Conservation (phyloP, 1,140 invertebrate genomes). For the Bombus superbus region DNA sequence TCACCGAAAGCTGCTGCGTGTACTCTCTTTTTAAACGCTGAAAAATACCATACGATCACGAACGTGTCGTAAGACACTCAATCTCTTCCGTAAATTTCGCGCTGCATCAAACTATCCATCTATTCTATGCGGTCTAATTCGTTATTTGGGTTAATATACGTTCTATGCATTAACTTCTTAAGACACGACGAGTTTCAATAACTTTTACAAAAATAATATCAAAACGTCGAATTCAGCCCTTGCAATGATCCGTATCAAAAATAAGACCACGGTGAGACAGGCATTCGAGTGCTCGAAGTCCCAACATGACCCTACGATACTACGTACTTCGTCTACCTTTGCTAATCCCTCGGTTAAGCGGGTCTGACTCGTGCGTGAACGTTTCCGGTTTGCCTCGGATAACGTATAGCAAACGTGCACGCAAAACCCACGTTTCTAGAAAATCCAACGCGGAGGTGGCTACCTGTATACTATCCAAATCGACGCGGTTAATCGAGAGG, state of each 20-base stretch:
- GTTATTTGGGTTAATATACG: conserved; percentile 17
- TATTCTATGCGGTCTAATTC: no score
- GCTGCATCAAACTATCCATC: not conserved
- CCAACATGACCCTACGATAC: conserved; percentile 33
- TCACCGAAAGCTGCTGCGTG: not conserved
- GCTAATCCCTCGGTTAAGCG: conserved; percentile 43
- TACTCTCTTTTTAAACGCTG: not conserved
- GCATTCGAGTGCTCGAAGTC: not conserved
- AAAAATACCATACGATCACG: not conserved
- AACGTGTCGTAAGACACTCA: no score
- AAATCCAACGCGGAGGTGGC: not conserved
- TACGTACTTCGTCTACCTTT: conserved; percentile 33
- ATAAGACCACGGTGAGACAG: conserved; percentile 4
- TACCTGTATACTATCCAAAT: conserved; percentile 25
- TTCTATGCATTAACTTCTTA: not conserved
- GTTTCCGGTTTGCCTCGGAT: conserved; percentile 41
- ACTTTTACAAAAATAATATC: not conserved
- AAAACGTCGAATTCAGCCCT: not conserved
- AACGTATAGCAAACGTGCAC: conserved; percentile 25
- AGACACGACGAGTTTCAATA: no score
- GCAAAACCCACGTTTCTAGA: not conserved
- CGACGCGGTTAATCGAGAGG: conserved; percentile 47
- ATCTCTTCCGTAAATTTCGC: no score
- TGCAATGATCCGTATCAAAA: not conserved
- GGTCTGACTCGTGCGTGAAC: conserved; percentile 10